phyloP scores from a whole-genome alignment of 2,113 vertebrate species.

The Rhinolophus sinicus region DNA sequence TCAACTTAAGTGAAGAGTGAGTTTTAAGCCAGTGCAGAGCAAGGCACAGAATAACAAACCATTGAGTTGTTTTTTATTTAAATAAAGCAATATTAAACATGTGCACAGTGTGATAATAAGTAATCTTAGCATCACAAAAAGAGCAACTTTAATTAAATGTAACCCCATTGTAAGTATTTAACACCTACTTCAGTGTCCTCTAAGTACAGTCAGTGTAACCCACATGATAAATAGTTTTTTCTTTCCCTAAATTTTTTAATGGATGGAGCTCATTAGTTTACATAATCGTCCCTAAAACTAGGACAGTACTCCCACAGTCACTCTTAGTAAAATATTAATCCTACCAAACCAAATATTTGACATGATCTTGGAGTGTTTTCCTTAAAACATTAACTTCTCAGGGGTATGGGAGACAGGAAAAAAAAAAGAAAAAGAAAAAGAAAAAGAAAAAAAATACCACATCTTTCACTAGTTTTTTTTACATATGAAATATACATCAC shows the following conservation, averaged over 20 bases:
- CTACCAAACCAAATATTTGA: conserved; percentile 77
- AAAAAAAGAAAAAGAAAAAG: not conserved
- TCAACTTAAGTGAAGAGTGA: not conserved
- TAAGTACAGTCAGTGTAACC: conserved; percentile 30
- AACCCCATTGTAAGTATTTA: conserved; percentile 48
- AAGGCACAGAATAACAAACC: not conserved
- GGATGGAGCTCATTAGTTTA: conserved; percentile 78
- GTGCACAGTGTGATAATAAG: not conserved
- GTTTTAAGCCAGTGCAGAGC: not conserved
- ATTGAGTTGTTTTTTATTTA: not conserved
- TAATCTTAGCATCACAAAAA: conserved; percentile 23
- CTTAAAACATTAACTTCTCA: conserved; percentile 67
- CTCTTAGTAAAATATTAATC: conserved; percentile 76
- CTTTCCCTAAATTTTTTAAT: conserved; percentile 65
- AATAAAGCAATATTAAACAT: conserved; percentile 41
- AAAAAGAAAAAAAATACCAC: not conserved
- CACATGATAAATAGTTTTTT: conserved; percentile 73
- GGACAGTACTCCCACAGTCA: conserved; percentile 53
- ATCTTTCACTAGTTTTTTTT: not conserved
- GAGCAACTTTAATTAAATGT: conserved; percentile 64
- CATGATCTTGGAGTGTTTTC: conserved; percentile 60
- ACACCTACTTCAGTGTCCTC: conserved; percentile 37
- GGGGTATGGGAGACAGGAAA: not conserved
- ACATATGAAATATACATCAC: not conserved
- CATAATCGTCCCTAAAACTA: conserved; percentile 75